Evolutionary conservation across 2,113 vertebrate genomes (phyloP).

Genomic region (Monarcha castaneiventris): DNA sequence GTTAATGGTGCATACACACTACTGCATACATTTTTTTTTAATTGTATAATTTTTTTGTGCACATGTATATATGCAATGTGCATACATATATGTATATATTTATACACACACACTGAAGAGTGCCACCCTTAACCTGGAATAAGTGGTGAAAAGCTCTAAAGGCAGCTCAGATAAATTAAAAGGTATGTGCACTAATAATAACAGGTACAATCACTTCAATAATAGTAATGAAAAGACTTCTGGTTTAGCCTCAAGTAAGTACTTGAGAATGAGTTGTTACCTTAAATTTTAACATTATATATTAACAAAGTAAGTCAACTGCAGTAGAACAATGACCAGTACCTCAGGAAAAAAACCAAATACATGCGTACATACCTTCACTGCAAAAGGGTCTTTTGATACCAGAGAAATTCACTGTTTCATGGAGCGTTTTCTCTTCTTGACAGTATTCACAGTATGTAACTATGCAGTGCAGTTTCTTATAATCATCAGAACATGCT

Average conservation of each 20-base stretch:
- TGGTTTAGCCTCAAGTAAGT: neutral
- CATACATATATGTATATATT: neutral
- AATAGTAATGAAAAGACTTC: neutral
- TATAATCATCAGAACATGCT: slow-evolving; percentile 95
- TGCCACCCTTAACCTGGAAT: neutral
- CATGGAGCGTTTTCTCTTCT: slow-evolving; percentile 97
- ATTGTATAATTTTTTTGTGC: neutral
- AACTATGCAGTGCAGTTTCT: slow-evolving; percentile 98
- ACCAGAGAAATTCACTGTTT: slow-evolving; percentile 95
- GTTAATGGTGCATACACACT: neutral
- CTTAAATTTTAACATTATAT: neutral
- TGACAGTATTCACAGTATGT: slow-evolving; percentile 97
- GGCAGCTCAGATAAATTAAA: neutral
- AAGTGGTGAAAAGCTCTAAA: neutral
- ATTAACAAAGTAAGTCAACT: neutral
- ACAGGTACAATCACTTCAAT: neutral
- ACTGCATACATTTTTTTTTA: neutral
- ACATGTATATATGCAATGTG: neutral
- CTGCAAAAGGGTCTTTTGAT: slow-evolving; percentile 97
- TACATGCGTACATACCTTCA: slow-evolving; percentile 82
- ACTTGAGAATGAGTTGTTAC: neutral
- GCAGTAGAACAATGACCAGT: neutral
- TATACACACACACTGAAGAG: neutral
- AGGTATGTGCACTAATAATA: neutral
- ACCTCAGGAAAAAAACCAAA: neutral